Evolutionary conservation across 2,888 invertebrate species (phyloP).

Genomic region (Gastracanthus pulcherrimus): DNA sequence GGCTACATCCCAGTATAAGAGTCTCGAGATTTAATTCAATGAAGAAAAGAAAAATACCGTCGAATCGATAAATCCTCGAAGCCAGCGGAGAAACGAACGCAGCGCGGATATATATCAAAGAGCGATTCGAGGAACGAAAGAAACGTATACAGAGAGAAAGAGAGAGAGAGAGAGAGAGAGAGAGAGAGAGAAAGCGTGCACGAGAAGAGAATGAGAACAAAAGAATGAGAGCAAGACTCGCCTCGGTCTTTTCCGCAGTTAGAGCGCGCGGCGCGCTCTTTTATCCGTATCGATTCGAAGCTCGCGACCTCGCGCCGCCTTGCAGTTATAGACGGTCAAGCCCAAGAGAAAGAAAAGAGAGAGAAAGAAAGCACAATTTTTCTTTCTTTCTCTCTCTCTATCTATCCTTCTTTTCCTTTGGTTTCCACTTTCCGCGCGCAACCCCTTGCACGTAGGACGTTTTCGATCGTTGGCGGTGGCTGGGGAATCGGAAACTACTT

Average conservation of each 20-base stretch:
- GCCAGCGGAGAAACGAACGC: not conserved
- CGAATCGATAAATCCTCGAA: constrained; percentile 21
- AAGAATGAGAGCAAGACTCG: too few relatives aligned
- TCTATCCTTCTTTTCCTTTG: not conserved
- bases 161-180: not conserved
- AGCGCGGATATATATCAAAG: not conserved
- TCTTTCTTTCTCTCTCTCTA: constrained; percentile 8
- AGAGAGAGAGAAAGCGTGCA: not conserved
- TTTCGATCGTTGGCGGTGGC: constrained; percentile 52
- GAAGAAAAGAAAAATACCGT: constrained; percentile 12
- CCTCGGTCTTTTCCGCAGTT: constrained; percentile 28
- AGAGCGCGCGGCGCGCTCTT: constrained; percentile 10
- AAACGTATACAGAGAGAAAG: not conserved
- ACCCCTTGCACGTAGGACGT: too few relatives aligned
- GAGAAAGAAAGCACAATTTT: not conserved
- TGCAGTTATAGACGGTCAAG: constrained; percentile 38
- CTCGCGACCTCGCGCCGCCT: constrained; percentile 18
- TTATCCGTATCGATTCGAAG: constrained; percentile 40
- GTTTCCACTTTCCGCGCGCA: too few relatives aligned
- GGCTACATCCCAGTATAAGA: too few relatives aligned
- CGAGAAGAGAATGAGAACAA: too few relatives aligned
- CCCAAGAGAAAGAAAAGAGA: too few relatives aligned
- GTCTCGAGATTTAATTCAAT: constrained; percentile 22
- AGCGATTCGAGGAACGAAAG: not conserved
- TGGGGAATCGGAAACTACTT: constrained; percentile 74